Evolutionary conservation across 2,113 vertebrate genomes (phyloP), one percentile per base, ranked within the genome.

Genomic region (Salvelinus namaycush): DNA sequence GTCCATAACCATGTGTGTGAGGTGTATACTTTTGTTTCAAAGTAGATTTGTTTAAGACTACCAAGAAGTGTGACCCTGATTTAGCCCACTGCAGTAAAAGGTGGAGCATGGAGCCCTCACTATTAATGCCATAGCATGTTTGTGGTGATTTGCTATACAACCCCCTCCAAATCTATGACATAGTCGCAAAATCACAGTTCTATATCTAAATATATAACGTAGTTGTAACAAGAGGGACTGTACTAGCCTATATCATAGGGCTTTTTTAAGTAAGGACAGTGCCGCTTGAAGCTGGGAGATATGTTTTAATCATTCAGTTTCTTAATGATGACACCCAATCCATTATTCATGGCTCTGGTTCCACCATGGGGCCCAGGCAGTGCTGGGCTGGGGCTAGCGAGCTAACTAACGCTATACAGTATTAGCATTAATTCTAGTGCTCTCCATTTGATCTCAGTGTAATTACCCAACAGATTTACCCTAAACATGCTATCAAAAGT

Each of bases 291-390:
- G 91, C 91, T 81, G 92, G 75, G 87, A 91, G 81, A 91, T 90
- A 89, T 88, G 93, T 95, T 95, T 94, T 93, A 94, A 94, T 95
- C 92, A 94, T 91, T 91, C 81, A 75, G 86, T 92, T 92, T 78
- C 83, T 86, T 93, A 91, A 94, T 94, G 90, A 93, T 89, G 92
- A 94, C 94, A 93, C 89, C 88, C 83, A 87, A 94, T 95, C 85
- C 91, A 95, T 94, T 95, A 95, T 94, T 94, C 93, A 95, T 93
- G 89, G 44, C 31, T 69, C 83, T 31, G 62, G 81, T 76, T 90
- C 87, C 85, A 81, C 90, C 90, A 92, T 90, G 78, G 75, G 75
- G 73, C 73, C 29, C 73, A 44, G 62, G 73, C 80, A 76, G 39
- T 5, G 16, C 51, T 54, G 14, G 16, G 51, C 51, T 54, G 51